A percentile compares a stretch with the other conserved stretches of the same genome.
Conservation (phyloP, 2,888 invertebrate genomes). For the Parnassius mnemosyne region DNA sequence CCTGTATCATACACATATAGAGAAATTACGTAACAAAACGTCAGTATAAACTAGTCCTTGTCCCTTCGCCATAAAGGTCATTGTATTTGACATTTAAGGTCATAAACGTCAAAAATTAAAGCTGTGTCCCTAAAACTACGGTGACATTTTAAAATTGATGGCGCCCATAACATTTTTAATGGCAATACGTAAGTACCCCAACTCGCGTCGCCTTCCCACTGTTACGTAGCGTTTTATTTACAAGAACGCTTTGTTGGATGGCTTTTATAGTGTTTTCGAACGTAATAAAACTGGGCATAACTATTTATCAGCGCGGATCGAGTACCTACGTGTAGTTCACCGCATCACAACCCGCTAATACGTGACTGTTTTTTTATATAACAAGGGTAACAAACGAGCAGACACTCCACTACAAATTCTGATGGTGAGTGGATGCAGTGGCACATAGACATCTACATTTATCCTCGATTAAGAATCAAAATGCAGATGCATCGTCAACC, state of each 20-base stretch:
- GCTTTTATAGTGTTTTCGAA: slow-evolving; percentile 62
- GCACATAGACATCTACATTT: no score
- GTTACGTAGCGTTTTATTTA: slow-evolving; percentile 60
- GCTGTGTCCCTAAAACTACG: slow-evolving; percentile 56
- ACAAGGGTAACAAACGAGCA: no score
- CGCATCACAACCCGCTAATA: not conserved
- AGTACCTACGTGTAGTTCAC: not conserved
- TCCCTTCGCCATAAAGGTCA: slow-evolving; percentile 29
- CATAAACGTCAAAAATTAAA: slow-evolving; percentile 70
- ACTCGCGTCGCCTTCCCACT: slow-evolving; percentile 52
- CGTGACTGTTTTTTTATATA: not conserved
- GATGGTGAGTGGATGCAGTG: no score
- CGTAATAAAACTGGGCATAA: slow-evolving; percentile 54
- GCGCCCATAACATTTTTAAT: slow-evolving; percentile 68
- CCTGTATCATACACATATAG: slow-evolving; percentile 1
- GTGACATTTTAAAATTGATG: slow-evolving; percentile 69
- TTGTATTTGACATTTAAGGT: slow-evolving; percentile 34
- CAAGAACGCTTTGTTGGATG: slow-evolving; percentile 60
- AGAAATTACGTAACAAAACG: slow-evolving; percentile 9
- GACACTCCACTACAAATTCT: no score
- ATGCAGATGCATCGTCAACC: no score
- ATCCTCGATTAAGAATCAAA: no score
- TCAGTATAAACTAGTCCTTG: slow-evolving; percentile 12
- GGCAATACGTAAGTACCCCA: slow-evolving; percentile 52
- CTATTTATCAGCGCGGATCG: slow-evolving; percentile 30